Evolutionary conservation across 1,140 invertebrate species (phyloP).

Genomic region (Melitaea cinxia): DNA sequence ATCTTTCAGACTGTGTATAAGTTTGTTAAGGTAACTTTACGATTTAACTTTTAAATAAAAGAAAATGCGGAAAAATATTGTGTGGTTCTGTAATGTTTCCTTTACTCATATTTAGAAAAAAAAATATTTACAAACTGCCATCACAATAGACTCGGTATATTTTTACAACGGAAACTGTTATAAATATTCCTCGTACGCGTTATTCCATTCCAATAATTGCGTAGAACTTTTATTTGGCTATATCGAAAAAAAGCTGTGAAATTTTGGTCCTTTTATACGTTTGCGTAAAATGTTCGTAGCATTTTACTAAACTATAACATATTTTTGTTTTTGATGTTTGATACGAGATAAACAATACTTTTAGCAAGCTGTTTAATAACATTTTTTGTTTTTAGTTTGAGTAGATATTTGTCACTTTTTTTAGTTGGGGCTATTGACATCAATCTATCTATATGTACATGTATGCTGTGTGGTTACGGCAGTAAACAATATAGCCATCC

Average conservation of each 20-base stretch:
- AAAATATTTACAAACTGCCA: slow-evolving; percentile 12
- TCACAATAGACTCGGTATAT: slow-evolving; percentile 9
- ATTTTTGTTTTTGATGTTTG: neutral
- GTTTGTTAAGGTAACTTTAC: no score
- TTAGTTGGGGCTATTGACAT: no score
- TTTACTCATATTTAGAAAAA: neutral
- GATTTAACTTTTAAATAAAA: no score
- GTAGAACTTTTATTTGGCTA: slow-evolving; percentile 17
- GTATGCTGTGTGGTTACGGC: no score
- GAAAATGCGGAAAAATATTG: no score
- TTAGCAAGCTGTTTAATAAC: neutral
- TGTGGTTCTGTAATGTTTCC: no score
- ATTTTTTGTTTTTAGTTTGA: neutral
- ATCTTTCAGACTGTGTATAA: no score
- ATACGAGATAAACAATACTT: neutral
- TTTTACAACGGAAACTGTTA: slow-evolving; percentile 22
- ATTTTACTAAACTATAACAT: slow-evolving; percentile 8
- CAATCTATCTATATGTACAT: no score
- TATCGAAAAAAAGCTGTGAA: slow-evolving; percentile 10
- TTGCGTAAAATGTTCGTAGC: neutral
- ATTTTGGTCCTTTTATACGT: slow-evolving; percentile 8
- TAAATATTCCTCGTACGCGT: slow-evolving; percentile 22
- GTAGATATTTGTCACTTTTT: no score
- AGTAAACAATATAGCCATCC: no score
- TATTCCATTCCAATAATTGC: slow-evolving; percentile 31